Percentiles rank a stretch among this genome's conserved stretches.
These are phyloP conservation scores for Holothuria glaberrima DNA, from an alignment of 35 echinoderm and acorn worm species.

Conservation along the genomic window DNA sequence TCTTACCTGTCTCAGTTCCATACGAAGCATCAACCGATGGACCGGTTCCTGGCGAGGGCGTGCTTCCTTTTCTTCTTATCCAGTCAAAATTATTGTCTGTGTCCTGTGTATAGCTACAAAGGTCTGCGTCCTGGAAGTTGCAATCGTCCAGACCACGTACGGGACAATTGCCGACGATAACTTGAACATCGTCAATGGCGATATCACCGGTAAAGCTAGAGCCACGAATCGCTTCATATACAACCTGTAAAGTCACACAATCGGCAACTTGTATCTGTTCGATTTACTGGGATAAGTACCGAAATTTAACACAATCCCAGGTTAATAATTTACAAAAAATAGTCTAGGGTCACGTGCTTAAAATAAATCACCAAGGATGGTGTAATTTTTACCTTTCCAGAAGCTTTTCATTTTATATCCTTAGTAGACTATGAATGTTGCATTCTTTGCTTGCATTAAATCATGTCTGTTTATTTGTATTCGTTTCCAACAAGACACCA, in stretches of 20 bases:
- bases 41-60: neutral
- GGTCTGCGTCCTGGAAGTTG: slow-evolving; percentile 53
- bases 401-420: no score
- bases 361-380: no score
- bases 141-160: slow-evolving; percentile 66
- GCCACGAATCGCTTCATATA: slow-evolving; percentile 65
- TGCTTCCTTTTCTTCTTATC: slow-evolving; percentile 39
- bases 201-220: slow-evolving; percentile 46
- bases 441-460: no score
- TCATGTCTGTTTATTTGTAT: no score
- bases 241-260: slow-evolving; percentile 38
- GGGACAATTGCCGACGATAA: slow-evolving; percentile 45
- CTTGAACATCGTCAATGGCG: slow-evolving; percentile 70
- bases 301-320: no score
- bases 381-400: no score
- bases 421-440: no score
- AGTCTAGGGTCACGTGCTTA: no score
- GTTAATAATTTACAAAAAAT: no score
- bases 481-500: no score
- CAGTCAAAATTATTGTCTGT: slow-evolving; percentile 63
- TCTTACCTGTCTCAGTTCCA: slow-evolving; percentile 47
- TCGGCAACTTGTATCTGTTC: no score
- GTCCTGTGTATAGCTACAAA: slow-evolving; percentile 64
- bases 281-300: no score
- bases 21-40: slow-evolving; percentile 63